A percentile compares a stretch with the other conserved stretches of the same genome.
Conservation (phyloP, 2,797 vertebrate genomes). For the Sebastes steindachneri region DNA sequence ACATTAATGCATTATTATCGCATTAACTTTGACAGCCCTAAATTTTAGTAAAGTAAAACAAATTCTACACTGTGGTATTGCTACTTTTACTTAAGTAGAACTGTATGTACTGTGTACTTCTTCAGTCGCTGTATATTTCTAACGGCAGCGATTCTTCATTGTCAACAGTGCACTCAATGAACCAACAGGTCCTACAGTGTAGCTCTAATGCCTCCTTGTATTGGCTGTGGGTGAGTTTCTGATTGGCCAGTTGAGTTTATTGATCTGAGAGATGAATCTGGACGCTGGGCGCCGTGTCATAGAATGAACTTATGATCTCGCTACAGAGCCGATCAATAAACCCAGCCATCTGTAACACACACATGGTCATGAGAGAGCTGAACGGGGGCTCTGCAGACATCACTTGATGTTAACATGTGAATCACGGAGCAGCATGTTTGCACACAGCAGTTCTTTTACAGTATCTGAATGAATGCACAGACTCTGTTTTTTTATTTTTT, state of each 20-base stretch:
- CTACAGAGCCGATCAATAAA: constrained; percentile 45
- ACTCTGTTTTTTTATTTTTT: neutral
- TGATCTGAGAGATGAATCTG: constrained; percentile 53
- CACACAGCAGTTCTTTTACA: neutral
- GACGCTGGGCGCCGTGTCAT: constrained; percentile 7
- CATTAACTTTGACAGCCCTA: no score
- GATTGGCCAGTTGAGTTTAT: constrained; percentile 47
- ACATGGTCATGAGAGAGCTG: neutral
- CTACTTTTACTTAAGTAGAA: no score
- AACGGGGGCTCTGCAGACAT: constrained; percentile 1
- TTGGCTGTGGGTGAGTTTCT: neutral
- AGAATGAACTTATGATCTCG: constrained; percentile 28
- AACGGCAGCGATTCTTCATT: neutral
- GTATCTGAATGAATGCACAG: neutral
- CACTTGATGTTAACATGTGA: neutral
- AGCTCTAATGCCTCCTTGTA: neutral
- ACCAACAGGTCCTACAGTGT: neutral
- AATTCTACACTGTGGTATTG: no score
- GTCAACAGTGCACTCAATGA: neutral
- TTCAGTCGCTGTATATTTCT: no score
- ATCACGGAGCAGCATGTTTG: neutral
- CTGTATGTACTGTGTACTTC: no score
- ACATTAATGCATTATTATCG: rapidly evolving
- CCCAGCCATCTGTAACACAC: neutral
- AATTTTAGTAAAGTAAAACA: no score